phyloP scores from a whole-genome alignment of 2,113 vertebrate genomes.

The Rousettus leschenaultii region DNA sequence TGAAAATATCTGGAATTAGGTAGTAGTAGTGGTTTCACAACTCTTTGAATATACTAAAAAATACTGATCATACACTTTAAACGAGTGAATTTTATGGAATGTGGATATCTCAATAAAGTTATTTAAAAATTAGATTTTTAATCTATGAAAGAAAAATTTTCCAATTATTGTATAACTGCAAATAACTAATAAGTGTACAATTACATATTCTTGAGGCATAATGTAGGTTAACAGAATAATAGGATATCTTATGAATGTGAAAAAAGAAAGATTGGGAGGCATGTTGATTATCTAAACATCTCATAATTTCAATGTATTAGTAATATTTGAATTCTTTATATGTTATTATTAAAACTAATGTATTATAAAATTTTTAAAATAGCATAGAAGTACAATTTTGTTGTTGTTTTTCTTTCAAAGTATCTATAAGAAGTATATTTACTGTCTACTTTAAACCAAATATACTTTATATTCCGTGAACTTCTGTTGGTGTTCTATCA shows the following conservation, averaged over 20 bases:
- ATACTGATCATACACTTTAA: neutral
- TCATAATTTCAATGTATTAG: too few relatives aligned
- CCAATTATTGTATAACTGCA: neutral
- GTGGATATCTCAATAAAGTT: neutral
- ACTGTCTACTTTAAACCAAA: neutral
- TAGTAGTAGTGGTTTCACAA: neutral
- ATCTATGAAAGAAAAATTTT: neutral
- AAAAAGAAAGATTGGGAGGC: neutral
- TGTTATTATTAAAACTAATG: neutral
- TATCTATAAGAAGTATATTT: neutral
- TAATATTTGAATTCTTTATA: neutral
- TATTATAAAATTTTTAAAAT: neutral
- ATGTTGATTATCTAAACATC: neutral
- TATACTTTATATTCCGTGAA: neutral
- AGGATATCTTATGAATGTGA: neutral
- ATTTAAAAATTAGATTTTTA: neutral
- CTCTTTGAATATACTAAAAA: neutral
- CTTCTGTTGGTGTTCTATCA: neutral
- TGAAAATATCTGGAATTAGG: neutral
- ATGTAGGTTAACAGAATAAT: neutral
- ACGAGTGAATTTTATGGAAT: neutral
- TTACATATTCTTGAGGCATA: neutral
- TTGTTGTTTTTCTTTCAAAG: neutral
- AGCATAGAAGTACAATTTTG: neutral
- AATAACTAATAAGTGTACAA: neutral